Evolutionary conservation across 1,140 invertebrate genomes (phyloP), one percentile per base, ranked within the genome.

Genomic region (Vollenhovia emeryi): DNA sequence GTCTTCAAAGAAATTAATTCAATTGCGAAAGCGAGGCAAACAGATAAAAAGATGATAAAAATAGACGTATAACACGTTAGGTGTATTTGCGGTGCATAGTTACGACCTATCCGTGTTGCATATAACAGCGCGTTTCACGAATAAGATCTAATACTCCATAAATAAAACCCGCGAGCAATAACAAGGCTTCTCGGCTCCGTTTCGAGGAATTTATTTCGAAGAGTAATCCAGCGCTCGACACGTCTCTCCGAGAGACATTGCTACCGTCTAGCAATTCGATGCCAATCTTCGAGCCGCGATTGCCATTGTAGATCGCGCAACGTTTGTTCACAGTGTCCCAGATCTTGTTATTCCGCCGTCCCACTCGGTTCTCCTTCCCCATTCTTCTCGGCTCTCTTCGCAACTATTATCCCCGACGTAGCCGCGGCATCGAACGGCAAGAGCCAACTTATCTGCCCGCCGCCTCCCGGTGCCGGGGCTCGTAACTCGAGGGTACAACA

Each of bases 401-500:
- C 15, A 21, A 68, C 21, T 27, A 7, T 8, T 36, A 30, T 80
- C 64, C 33, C 43, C 21, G 30, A 21, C 40, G 40, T 40, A 69
- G 21, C 18, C 48, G 48, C 62, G 21, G 33, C 43, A 48, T 45
- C 24, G 11, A 40, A 40, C 50, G 45, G 15, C 57, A n/a, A 45
- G 40, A 78, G 15, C 57, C 33, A 8, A 15, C 71, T 60, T 45
- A 48, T 64, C 40, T 55, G 68, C 57, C 52, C 11, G 43, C 40
- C 45, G 59, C 27, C 68, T 30, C 13, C 13, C 9, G 59, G 36
- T 64, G 43, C 30, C 48, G 59, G n/a, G n/a, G n/a, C n/a, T 55
- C 13, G 18, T 69, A 48, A 85, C 40, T 40, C 45, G 50, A 11
- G 45, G 18, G 69, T 78, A 76, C 55, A 27, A 43, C n/a, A 75